Evolutionary conservation across 1,140 invertebrate genomes (phyloP), one percentile per base, ranked within the genome.

Genomic region (Hycleus cichorii): DNA sequence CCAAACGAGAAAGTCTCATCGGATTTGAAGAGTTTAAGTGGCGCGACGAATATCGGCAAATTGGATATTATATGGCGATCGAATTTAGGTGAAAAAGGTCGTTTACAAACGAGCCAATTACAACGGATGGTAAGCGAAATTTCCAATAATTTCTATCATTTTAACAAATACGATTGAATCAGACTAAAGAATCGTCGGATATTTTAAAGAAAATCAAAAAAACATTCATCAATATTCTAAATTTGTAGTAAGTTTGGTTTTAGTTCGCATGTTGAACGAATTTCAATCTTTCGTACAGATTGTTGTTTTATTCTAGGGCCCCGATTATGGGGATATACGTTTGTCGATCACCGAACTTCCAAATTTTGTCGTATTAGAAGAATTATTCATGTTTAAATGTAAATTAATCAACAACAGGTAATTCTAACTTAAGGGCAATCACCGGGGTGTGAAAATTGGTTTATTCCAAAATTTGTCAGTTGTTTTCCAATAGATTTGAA

Each of bases 61-160:
- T 76, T 98, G 18, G 95, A 98, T 76, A 98, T 99, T 71, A 88
- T 95, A 4, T 99, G 97, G 97, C 83, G 93, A 69, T 94, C 92
- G 42, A 92, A 93, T 77, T 83, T 97, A 60, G 96, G 95, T 6
- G 95, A 98, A 76, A 86, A 90, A 70, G 96, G 95, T 32, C 81
- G 94, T 62, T 78, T 98, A 49, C 95, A 98, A 79, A 98, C 95
- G 10, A 95, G 93, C 77, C 93, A 95, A 70, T 74, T 98, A 39
- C 89, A 95, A 73, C 81, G 93, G 79, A 87, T 92, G 81, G 89
- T 91, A 74, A 69, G 70, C 49, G 39, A 24, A 11, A 18, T 18
- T 18, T 47, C 7, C 1, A 7, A 32, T 32, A 5, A 32, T 32
- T 5, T 32, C 4, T 32, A 32, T 4, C 3, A 5, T 49, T 57